Evolutionary conservation across 2,888 invertebrate species (phyloP).

Genomic region (Homarus gammarus): DNA sequence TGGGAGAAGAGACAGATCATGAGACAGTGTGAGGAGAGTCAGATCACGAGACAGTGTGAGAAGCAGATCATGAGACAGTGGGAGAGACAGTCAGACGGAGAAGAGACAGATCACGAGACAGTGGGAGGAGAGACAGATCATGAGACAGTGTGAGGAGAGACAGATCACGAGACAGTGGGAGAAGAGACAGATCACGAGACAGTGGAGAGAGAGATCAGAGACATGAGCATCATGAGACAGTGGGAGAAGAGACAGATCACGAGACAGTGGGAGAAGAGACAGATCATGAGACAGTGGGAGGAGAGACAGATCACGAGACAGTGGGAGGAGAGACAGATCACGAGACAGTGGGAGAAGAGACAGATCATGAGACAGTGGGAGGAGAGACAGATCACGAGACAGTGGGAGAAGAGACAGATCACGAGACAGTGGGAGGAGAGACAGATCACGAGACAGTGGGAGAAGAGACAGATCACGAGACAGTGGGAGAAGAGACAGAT

Average conservation of each 20-base stretch:
- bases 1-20: not conserved
- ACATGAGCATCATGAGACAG: too few relatives aligned
- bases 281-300: too few relatives aligned
- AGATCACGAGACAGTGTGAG: not conserved
- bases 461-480: constrained; percentile 5
- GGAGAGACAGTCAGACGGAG: too few relatives aligned
- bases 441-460: not conserved
- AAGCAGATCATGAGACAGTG: not conserved
- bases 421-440: not conserved
- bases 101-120: not conserved
- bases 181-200: too few relatives aligned
- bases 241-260: too few relatives aligned
- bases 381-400: not conserved
- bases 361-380: not conserved
- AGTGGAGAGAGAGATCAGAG: too few relatives aligned
- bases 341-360: not conserved
- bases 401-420: not conserved
- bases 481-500: too few relatives aligned
- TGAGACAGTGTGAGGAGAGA: not conserved
- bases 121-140: not conserved
- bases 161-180: not conserved
- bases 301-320: too few relatives aligned
- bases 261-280: too few relatives aligned
- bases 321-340: too few relatives aligned
- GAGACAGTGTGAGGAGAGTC: constrained; percentile 21